Base-by-base conservation (phyloP, 2,888 invertebrate species). In the Salticus scenicus region DNA sequence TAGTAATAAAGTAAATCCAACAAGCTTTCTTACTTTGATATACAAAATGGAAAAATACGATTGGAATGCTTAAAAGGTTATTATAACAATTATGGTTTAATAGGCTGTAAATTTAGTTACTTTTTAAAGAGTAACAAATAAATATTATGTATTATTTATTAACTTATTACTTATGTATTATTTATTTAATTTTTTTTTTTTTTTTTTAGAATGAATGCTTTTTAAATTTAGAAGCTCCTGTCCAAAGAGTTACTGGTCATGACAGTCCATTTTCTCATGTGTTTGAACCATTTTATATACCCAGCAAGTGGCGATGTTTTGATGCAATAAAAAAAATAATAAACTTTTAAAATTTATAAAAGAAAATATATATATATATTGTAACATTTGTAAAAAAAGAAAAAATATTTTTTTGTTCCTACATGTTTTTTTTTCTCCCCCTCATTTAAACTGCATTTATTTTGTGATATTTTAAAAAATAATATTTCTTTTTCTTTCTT, bases 181-280 rank as follows among this genome's bases (percentile, higher is more conserved):
- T n/a, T n/a, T n/a, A n/a, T n/a, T n/a, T n/a, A n/a, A n/a, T n/a
- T 37, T 37, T 63, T 4, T 81, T 74, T 73, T 73, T 31, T 41
- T 27, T 42, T 27, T 31, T 31, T 1, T 93, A 98, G 96, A 95
- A 95, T 90, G 94, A 96, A 89, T 99, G 99, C 91, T 99, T 99
- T 92, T 93, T 99, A 63, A 94, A 96, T 91, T 93, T 99, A 89
- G 98, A 99, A 91, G 97, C 98, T 0, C 99, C 99, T 0, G 93
- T 99, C 17, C 92, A 93, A 66, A 94, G 99, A 88, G 96, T 97
- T 70, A 94, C 97, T 30, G 98, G 99, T 14, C 98, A 97, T 94
- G 99, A 99, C 93, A 96, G 98, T 1, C 99, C 99, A 14, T 99
- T 99, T 92, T 97, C 99, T 5, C 97, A 97, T 92, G 94, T 98